A percentile compares a stretch with the other conserved stretches of the same genome.
These are phyloP conservation scores for Heliangelus exortis DNA, from an alignment of 2,797 vertebrate genomes.

Conservation along the genomic window DNA sequence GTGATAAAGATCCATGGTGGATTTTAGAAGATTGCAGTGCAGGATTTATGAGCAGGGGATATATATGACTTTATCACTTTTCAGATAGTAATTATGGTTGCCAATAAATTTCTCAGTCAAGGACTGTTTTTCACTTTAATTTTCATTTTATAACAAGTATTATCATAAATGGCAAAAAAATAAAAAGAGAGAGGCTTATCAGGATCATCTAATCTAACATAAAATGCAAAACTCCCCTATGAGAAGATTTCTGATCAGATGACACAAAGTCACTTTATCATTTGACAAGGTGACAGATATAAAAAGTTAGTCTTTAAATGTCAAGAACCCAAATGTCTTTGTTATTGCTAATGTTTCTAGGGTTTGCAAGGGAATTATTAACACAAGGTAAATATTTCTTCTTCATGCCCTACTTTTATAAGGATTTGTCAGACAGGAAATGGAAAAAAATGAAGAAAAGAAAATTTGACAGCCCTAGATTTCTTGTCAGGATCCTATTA, in stretches of 20 bases:
- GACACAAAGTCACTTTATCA: neutral
- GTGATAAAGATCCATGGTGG: neutral
- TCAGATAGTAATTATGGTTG: constrained; percentile 44
- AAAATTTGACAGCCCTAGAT: neutral
- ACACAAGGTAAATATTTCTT: constrained; percentile 23
- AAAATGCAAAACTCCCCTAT: neutral
- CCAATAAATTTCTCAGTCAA: constrained; percentile 45
- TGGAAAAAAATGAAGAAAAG: neutral
- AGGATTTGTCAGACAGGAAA: neutral
- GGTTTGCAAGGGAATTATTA: neutral
- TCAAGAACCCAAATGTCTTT: neutral
- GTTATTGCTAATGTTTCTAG: neutral
- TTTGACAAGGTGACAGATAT: neutral
- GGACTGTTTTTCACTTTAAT: constrained; percentile 46
- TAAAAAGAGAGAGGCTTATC: neutral
- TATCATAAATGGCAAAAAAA: constrained; percentile 27
- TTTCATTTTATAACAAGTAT: constrained; percentile 45
- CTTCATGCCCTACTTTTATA: neutral
- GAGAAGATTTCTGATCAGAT: neutral
- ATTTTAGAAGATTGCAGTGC: constrained; percentile 3
- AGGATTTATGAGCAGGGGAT: constrained; percentile 5
- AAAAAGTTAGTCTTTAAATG: neutral
- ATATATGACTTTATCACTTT: constrained; percentile 6
- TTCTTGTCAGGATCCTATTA: neutral
- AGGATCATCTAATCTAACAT: constrained; percentile 14